A percentile compares a stretch with the other conserved stretches of the same genome.
phyloP scores from a whole-genome alignment of 2,797 vertebrate species.

The Ispidina picta region DNA sequence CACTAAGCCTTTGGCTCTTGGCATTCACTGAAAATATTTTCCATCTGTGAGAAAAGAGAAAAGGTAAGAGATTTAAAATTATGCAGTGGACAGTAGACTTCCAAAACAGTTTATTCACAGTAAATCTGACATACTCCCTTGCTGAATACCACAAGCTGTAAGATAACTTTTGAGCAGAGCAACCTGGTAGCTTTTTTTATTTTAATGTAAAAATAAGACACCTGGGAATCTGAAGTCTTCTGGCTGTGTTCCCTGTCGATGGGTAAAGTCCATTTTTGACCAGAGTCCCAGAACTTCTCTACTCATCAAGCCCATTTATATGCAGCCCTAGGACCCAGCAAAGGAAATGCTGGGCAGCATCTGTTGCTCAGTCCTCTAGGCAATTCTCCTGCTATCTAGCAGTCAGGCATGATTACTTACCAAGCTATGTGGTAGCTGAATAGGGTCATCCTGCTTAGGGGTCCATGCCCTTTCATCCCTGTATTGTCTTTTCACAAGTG shows the following conservation, averaged over 20 bases:
- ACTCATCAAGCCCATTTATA: neutral
- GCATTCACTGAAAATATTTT: neutral
- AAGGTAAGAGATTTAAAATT: constrained; percentile 24
- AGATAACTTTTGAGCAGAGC: neutral
- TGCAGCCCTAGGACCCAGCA: neutral
- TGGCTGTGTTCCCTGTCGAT: neutral
- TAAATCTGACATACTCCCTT: neutral
- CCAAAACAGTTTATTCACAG: constrained; percentile 26
- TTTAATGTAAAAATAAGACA: neutral
- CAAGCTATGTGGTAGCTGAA: neutral
- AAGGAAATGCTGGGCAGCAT: neutral
- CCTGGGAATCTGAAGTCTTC: neutral
- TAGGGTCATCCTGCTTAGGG: neutral
- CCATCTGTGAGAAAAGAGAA: constrained; percentile 17
- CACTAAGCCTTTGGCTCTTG: neutral
- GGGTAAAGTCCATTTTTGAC: neutral
- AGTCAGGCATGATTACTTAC: neutral
- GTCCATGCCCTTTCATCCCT: neutral
- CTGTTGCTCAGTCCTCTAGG: neutral
- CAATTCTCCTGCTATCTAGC: neutral
- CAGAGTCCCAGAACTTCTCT: neutral
- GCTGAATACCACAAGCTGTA: neutral
- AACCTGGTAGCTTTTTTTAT: neutral
- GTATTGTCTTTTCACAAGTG: neutral
- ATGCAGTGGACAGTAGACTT: neutral